Conservation (phyloP, 2,888 invertebrate species). For the Acheta domesticus region DNA sequence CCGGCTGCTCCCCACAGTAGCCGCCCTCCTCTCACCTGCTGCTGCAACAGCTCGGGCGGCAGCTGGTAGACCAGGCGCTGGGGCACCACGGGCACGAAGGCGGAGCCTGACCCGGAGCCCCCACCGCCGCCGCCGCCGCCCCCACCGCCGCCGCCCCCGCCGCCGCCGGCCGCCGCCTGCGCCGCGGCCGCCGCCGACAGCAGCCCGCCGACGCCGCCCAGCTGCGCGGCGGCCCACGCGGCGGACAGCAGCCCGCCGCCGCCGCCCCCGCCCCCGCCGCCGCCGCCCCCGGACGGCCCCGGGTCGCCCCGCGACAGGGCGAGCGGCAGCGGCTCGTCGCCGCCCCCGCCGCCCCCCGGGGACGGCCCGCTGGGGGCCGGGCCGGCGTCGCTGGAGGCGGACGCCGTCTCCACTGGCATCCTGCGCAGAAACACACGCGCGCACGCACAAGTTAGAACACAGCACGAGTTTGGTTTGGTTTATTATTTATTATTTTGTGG, state of each 20-base stretch:
- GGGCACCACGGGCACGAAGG: slow-evolving; percentile 84
- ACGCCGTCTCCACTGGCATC: background rate
- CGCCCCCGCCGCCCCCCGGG: background rate
- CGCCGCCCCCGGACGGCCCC: background rate
- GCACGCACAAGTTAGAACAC: too few species aligned
- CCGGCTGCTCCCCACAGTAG: too few species aligned
- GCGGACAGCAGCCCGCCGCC: background rate
- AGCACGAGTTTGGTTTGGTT: too few species aligned
- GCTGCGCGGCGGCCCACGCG: background rate
- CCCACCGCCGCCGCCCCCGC: background rate
- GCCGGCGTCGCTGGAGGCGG: background rate
- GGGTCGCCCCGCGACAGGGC: background rate
- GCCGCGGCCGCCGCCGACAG: background rate
- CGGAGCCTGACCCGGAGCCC: slow-evolving; percentile 51
- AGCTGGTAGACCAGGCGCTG: slow-evolving; percentile 71
- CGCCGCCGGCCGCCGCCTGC: background rate
- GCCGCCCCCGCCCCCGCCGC: background rate
- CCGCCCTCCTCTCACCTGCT: background rate
- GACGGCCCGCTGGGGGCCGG: background rate
- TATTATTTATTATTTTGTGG: too few species aligned
- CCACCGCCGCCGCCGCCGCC: background rate
- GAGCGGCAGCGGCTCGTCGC: background rate
- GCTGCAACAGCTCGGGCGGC: slow-evolving; percentile 48
- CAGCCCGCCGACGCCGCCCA: background rate
- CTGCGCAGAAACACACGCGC: background rate